Evolutionary conservation across 2,888 invertebrate species (phyloP), one percentile per base, ranked within the genome.

Genomic region (Ennomos erosarius): DNA sequence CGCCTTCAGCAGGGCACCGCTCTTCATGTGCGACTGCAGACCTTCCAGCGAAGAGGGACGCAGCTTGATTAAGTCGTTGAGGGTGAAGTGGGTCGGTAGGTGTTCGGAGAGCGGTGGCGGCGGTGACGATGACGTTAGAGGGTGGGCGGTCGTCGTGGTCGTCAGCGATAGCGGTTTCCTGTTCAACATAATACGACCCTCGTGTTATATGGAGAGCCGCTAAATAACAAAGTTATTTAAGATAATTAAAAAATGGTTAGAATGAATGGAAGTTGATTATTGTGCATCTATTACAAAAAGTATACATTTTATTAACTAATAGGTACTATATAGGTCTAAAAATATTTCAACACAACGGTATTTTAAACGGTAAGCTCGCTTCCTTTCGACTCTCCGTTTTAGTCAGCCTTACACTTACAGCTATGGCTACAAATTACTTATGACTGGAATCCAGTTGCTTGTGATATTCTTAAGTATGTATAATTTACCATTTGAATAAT

Each of bases 81-180:
- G 88, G 73, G 89, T 90, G 84, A 90, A 90, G 79, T 93, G 90
- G 67, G 90, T 91, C 62, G 93, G 92, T 72, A 92, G 90, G 79
- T 92, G 93, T 79, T 91, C 88, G 81, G 92, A 90, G 81, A 88
- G 90, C 74, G 92, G 92, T 61, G 92, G 92, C 68, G 90, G 91
- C 74, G 93, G 93, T 76, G 93, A 91, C 80, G 93, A 93, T 76
- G 93, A 93, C 75, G 92, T 93, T 73, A 93, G 87, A 67, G 90
- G 93, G 79, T 88, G 90, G 73, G 93, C 93, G 73, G 93, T 93
- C 77, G 93, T 93, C 84, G 93, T 93, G 75, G 93, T 93, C 84
- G 93, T 93, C 90, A 92, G 83, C 72, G 93, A 92, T 67, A 92
- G 88, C 75, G 92, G 93, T 80, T 93, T 93, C 84, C 94, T 93